Evolutionary conservation across 2,888 invertebrate species (phyloP).

Genomic region (Dryomyza anilis): DNA sequence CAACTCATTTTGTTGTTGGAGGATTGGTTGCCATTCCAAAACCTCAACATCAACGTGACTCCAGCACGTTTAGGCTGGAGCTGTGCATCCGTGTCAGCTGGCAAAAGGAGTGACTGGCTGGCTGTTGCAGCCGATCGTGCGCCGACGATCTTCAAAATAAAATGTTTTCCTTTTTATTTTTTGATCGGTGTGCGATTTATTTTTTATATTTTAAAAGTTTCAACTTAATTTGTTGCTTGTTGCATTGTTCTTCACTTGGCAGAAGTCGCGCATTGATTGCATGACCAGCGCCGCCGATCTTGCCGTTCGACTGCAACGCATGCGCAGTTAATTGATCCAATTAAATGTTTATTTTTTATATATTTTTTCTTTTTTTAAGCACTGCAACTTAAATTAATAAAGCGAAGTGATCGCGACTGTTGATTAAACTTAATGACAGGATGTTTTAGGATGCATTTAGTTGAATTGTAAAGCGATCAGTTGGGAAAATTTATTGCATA

Average conservation of each 20-base stretch:
- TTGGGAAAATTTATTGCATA: too few species aligned
- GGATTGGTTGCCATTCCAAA: background rate
- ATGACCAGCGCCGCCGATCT: background rate
- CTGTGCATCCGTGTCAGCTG: background rate
- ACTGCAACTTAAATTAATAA: background rate
- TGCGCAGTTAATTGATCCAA: conserved; percentile 7
- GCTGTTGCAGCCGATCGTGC: conserved; percentile 8
- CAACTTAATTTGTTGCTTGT: conserved; percentile 16
- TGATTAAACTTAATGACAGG: too few species aligned
- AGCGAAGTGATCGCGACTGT: background rate
- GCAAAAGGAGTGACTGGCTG: background rate
- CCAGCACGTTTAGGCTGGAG: too few species aligned
- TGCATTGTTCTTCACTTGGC: background rate
- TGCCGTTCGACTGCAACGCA: background rate
- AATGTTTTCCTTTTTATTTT: conserved; percentile 15
- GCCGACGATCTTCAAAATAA: conserved; percentile 20
- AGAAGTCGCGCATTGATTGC: background rate
- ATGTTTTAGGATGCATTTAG: too few species aligned
- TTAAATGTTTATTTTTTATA: too few species aligned
- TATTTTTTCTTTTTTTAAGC: background rate
- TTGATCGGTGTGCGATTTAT: background rate
- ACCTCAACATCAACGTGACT: background rate
- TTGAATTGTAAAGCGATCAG: too few species aligned
- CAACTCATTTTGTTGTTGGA: background rate
- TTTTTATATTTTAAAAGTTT: conserved; percentile 5